Evolutionary conservation across 2,113 vertebrate species (phyloP).

Genomic region (Noctilio leporinus): DNA sequence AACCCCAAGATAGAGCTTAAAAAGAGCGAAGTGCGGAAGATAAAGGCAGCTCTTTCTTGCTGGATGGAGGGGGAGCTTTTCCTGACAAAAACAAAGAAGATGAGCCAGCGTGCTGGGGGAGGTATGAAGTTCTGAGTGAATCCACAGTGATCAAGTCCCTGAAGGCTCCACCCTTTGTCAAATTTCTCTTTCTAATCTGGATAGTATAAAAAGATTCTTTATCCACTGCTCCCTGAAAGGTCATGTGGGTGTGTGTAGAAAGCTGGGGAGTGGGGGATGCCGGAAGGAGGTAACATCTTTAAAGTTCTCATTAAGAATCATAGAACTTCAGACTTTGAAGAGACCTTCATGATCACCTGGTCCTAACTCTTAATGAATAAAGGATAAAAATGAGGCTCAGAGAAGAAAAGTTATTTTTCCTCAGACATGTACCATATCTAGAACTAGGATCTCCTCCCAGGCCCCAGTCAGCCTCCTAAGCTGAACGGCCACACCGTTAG

Average conservation of each 20-base stretch:
- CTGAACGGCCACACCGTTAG: not conserved
- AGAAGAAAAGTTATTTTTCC: slow-evolving; percentile 51
- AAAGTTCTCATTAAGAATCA: not conserved
- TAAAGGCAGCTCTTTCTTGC: slow-evolving; percentile 21
- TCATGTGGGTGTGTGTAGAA: not conserved
- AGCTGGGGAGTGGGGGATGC: not conserved
- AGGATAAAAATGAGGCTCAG: slow-evolving; percentile 37
- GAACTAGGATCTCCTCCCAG: not conserved
- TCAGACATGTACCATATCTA: not conserved
- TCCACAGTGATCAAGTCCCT: not conserved
- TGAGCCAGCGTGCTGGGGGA: not conserved
- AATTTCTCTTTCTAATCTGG: slow-evolving; percentile 17
- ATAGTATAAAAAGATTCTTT: slow-evolving; percentile 13
- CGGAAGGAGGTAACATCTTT: not conserved
- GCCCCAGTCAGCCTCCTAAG: not conserved
- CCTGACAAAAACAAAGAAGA: slow-evolving; percentile 21
- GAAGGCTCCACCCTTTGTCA: not conserved
- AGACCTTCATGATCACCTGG: not conserved
- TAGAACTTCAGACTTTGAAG: not conserved
- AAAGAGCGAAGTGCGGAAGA: slow-evolving; percentile 18
- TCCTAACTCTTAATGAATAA: not conserved
- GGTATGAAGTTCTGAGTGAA: not conserved
- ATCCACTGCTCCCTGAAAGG: not conserved
- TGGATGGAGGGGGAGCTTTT: not conserved
- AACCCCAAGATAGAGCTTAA: slow-evolving; percentile 19